A percentile compares a stretch with the other conserved stretches of the same genome.
Evolutionary conservation across 2,113 vertebrate genomes (phyloP).

Genomic region (Hassar affinis): DNA sequence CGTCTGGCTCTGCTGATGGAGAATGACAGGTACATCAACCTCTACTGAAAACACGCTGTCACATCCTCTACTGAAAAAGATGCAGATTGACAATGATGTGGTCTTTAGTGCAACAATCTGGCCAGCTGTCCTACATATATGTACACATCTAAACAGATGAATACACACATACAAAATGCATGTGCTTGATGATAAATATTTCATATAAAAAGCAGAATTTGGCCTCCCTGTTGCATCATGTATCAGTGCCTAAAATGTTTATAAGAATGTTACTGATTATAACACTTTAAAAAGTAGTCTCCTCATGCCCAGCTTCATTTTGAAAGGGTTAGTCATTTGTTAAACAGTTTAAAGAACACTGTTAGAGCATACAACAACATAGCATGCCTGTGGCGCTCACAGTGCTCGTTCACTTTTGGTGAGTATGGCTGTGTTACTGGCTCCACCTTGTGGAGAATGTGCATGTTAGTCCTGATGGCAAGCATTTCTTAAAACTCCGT

Average conservation of each 20-base stretch:
- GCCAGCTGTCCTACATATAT: neutral
- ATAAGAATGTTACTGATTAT: neutral
- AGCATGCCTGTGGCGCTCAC: neutral
- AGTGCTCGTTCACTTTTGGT: neutral
- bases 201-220: neutral
- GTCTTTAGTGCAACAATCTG: neutral
- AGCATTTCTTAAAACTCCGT: neutral
- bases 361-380: neutral
- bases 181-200: neutral
- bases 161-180: neutral
- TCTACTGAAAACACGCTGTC: neutral
- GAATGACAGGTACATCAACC: constrained; percentile 83
- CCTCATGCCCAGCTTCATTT: neutral
- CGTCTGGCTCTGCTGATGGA: constrained; percentile 92
- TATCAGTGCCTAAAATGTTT: neutral
- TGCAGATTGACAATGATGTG: neutral
- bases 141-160: no score
- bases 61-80: neutral
- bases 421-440: constrained; percentile 34
- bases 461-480: neutral
- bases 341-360: neutral
- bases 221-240: neutral
- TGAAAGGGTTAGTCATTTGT: neutral
- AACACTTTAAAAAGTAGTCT: neutral
- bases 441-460: constrained; percentile 65